A percentile compares a stretch with the other conserved stretches of the same genome.
Conservation (phyloP, 1,140 invertebrate genomes). For the Phortica variegata region DNA sequence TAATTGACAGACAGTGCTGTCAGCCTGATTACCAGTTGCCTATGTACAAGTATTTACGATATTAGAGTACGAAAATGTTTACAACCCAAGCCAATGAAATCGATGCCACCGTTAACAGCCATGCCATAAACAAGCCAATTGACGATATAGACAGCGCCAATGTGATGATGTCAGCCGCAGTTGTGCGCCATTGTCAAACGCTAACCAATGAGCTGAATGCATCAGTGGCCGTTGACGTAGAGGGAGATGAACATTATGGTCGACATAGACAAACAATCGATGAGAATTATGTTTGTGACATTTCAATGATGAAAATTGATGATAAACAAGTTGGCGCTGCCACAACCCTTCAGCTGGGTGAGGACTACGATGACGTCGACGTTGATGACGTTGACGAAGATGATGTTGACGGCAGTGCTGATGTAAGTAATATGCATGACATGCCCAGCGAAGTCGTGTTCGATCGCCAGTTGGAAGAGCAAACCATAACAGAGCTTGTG, state of each 20-base stretch:
- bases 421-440: constrained; percentile 6
- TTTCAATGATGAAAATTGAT: constrained; percentile 43
- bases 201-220: too few species aligned
- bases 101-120: too few species aligned
- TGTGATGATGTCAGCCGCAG: not conserved
- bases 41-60: too few species aligned
- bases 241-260: too few species aligned
- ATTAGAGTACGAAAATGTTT: too few species aligned
- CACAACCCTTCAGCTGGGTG: not conserved
- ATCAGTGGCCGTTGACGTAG: too few species aligned
- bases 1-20: too few species aligned
- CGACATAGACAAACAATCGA: constrained; percentile 38
- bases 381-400: not conserved
- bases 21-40: too few species aligned
- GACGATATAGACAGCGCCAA: not conserved
- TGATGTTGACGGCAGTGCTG: not conserved
- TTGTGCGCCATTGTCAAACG: too few species aligned
- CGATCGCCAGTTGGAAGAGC: constrained; percentile 45
- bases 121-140: not conserved
- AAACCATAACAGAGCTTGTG: constrained; percentile 42
- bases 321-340: constrained; percentile 17
- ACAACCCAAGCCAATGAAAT: too few species aligned
- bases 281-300: constrained; percentile 45
- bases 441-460: constrained; percentile 34
- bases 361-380: not conserved